phyloP scores from a whole-genome alignment of 1,140 invertebrate genomes.

The Lasaia peninsularis region DNA sequence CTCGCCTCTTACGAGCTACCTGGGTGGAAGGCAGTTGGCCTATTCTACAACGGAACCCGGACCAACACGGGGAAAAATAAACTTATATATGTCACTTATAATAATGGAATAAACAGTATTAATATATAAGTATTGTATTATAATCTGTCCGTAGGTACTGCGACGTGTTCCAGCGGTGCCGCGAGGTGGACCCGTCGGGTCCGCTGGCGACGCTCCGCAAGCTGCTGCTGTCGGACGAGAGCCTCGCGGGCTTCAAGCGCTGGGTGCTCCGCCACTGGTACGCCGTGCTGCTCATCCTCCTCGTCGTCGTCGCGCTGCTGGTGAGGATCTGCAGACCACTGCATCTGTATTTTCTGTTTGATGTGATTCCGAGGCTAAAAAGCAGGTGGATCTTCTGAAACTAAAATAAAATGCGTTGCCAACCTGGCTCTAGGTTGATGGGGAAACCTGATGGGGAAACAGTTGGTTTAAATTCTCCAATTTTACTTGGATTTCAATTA shows the following conservation, averaged over 20 bases:
- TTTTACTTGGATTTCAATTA: no score
- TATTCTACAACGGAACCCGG: no score
- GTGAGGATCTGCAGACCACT: constrained; percentile 75
- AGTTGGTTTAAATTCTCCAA: no score
- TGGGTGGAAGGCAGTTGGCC: no score
- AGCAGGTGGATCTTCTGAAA: no score
- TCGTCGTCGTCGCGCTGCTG: constrained; percentile 86
- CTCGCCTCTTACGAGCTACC: no score
- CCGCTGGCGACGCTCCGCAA: constrained; percentile 93
- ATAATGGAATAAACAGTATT: no score
- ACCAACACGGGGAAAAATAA: no score
- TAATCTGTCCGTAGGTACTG: constrained; percentile 84
- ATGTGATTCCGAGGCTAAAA: not conserved
- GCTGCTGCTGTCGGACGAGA: constrained; percentile 92
- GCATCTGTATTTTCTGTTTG: constrained; percentile 1
- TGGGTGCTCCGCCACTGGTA: constrained; percentile 93
- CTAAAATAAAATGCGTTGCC: no score
- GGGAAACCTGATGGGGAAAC: no score
- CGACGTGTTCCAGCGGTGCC: constrained; percentile 98
- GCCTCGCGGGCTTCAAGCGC: constrained; percentile 88
- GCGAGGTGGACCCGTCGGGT: constrained; percentile 96
- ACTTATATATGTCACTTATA: no score
- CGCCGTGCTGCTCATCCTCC: constrained; percentile 85
- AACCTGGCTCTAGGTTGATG: no score
- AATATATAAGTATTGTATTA: not conserved